Evolutionary conservation across 2,113 vertebrate genomes (phyloP), one percentile per base, ranked within the genome.

Genomic region (Phyllopteryx taeniolatus): DNA sequence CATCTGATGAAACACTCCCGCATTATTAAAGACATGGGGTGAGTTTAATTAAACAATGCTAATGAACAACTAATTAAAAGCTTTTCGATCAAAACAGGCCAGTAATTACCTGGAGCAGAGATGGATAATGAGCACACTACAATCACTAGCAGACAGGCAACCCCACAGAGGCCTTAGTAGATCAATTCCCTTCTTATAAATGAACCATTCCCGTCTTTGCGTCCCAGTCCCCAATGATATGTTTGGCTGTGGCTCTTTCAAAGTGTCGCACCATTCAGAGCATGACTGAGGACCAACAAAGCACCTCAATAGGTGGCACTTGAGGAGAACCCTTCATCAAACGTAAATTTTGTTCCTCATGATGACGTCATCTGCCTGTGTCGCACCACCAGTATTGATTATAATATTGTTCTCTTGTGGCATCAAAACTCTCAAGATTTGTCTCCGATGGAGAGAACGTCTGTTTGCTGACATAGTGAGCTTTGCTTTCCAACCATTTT

Each of bases 41-140:
- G 89, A 89, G 87, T 92, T 92, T 92, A 91, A 91, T 92, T 92
- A 92, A 92, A 91, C 86, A 89, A 91, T 88, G 83, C 87, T 92
- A 92, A 92, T 92, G 90, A 92, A 89, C 86, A 86, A 87, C 83
- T 92, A 92, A 92, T 90, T 89, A 91, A 92, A 88, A 86, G 88
- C 87, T 89, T 91, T 89, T 86, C 81, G 72, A 92, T 92, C 88
- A 92, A 90, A 92, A 91, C 86, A 90, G 89, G 80, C 49, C 78
- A 76, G 87, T 89, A 92, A 92, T 91, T 88, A 90, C 85, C 83
- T 91, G 86, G 83, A 89, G 87, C 77, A 80, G 82, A 85, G 85
- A 85, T 82, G 83, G 85, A 90, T 88, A 91, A 88, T 87, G 87
- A 92, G 84, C 81, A 74, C 71, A 73, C 85, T 86, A 83, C 84